Evolutionary conservation across 2,888 invertebrate genomes (phyloP).

Genomic region (Apomyelois bistriatella): DNA sequence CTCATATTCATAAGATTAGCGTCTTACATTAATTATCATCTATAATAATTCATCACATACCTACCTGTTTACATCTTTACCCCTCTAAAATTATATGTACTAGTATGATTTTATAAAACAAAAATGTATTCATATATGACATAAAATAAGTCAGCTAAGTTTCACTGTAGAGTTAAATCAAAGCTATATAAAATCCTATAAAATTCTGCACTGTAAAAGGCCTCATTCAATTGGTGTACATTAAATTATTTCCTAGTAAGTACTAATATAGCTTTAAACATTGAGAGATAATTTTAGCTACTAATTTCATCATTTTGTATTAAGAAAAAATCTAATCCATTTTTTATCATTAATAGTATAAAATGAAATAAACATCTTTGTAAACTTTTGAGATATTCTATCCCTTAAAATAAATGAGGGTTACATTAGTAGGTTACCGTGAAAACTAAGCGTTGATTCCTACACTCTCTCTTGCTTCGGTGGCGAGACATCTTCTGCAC

Average conservation of each 20-base stretch:
- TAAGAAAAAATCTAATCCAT: too few species aligned
- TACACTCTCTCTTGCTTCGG: slow-evolving; percentile 71
- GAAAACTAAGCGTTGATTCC: slow-evolving; percentile 20
- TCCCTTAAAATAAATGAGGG: slow-evolving; percentile 64
- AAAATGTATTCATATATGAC: not conserved
- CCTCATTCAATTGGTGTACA: slow-evolving; percentile 64
- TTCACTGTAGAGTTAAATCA: not conserved
- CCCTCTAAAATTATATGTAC: slow-evolving; percentile 11
- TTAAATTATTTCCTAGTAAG: slow-evolving; percentile 31
- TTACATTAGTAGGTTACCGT: slow-evolving; percentile 42
- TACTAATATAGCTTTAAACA: too few species aligned
- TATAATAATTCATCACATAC: slow-evolving; percentile 23
- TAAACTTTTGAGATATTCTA: slow-evolving; percentile 75
- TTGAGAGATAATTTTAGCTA: not conserved
- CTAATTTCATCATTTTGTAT: not conserved
- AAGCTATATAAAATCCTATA: slow-evolving; percentile 1
- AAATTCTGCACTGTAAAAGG: slow-evolving; percentile 43
- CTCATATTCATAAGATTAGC: slow-evolving; percentile 78
- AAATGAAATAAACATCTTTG: slow-evolving; percentile 38
- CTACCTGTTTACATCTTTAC: slow-evolving; percentile 22
- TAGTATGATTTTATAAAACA: not conserved
- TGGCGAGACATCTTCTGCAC: slow-evolving; percentile 70
- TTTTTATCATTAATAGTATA: not conserved
- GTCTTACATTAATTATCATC: slow-evolving; percentile 33
- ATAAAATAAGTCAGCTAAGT: not conserved